Evolutionary conservation across 2,113 vertebrate species (phyloP).

Genomic region (Callaeas wilsoni): DNA sequence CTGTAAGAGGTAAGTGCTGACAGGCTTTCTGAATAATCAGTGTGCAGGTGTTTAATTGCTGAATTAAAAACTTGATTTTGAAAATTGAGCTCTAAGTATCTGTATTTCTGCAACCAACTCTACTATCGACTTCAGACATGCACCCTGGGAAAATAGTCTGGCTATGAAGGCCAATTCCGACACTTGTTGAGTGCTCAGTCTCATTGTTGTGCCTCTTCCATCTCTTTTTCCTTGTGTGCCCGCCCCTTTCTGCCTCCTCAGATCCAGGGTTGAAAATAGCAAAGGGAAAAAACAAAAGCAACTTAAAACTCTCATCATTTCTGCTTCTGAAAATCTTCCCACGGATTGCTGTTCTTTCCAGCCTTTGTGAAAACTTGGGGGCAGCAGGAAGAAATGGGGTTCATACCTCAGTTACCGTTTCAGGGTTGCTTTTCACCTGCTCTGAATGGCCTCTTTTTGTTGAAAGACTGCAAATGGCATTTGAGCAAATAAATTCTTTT

Average conservation of each 20-base stretch:
- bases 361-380: not conserved
- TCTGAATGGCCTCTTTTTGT: not conserved
- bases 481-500: not conserved
- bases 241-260: not conserved
- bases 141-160: not conserved
- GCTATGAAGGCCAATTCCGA: not conserved
- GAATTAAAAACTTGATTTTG: slow-evolving; percentile 22
- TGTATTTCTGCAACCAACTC: not conserved
- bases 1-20: not conserved
- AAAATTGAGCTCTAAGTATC: not conserved
- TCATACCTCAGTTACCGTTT: not conserved
- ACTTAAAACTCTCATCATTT: not conserved
- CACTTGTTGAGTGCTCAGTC: not conserved
- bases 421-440: not conserved
- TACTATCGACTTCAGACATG: not conserved
- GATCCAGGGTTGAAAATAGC: not conserved
- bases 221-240: not conserved
- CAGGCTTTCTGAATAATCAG: slow-evolving; percentile 24
- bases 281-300: not conserved
- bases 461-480: not conserved
- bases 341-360: not conserved
- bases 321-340: not conserved
- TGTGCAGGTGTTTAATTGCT: slow-evolving; percentile 39
- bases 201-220: not conserved
- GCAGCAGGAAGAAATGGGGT: no score